Evolutionary conservation across 2,888 invertebrate genomes (phyloP).

Genomic region (Drosophila prolongata): DNA sequence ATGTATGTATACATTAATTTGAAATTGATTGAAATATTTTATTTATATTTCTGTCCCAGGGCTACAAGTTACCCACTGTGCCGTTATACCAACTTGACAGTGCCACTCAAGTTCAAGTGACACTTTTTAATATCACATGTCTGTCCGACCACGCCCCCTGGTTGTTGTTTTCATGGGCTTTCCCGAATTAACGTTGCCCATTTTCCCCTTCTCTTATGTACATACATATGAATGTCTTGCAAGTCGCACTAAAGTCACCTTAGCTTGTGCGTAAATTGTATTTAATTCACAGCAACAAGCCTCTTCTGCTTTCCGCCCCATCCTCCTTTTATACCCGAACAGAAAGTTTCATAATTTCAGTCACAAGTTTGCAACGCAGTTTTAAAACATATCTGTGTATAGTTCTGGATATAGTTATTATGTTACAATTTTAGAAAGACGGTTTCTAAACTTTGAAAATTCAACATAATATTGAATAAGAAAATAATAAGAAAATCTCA

Average conservation of each 20-base stretch:
- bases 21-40: too few species aligned
- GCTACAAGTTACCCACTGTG: slow-evolving; percentile 34
- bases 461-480: too few species aligned
- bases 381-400: too few species aligned
- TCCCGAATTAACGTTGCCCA: neutral
- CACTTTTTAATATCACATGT: slow-evolving; percentile 73
- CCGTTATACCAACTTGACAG: slow-evolving; percentile 20
- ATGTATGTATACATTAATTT: too few species aligned
- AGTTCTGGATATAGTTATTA: too few species aligned
- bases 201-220: slow-evolving; percentile 14
- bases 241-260: slow-evolving; percentile 1
- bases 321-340: too few species aligned
- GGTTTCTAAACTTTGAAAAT: too few species aligned
- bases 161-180: slow-evolving; percentile 9
- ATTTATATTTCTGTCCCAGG: too few species aligned
- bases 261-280: slow-evolving; percentile 69
- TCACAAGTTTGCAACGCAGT: too few species aligned
- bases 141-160: slow-evolving; percentile 15
- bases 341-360: too few species aligned
- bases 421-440: too few species aligned
- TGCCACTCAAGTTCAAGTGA: slow-evolving; percentile 71
- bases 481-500: too few species aligned
- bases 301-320: neutral
- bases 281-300: slow-evolving; percentile 57
- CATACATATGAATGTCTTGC: neutral